These are phyloP conservation scores for Pantala flavescens DNA, from an alignment of 1,140 invertebrate species.

Conservation along the genomic window DNA sequence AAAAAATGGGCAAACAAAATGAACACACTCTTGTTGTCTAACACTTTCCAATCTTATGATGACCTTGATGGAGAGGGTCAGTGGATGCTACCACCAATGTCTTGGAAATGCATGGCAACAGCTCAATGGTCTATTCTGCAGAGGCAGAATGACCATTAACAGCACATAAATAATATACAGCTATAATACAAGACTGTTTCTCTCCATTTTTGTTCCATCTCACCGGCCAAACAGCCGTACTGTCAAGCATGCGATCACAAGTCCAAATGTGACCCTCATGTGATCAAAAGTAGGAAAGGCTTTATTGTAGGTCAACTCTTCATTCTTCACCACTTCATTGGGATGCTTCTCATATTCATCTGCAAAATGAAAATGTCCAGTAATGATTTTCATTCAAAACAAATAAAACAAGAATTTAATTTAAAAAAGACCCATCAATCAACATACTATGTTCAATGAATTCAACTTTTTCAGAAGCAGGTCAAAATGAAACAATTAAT, in stretches of 20 bases:
- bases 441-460: not conserved
- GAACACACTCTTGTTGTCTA: not conserved
- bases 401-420: conserved; percentile 10
- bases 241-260: conserved; percentile 13
- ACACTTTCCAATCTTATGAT: not conserved
- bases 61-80: not conserved
- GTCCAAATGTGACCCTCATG: not conserved
- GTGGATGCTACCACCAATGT: not conserved
- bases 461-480: too few relatives aligned
- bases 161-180: conserved; percentile 24
- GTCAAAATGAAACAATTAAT: too few relatives aligned
- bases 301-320: conserved; percentile 65
- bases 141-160: conserved; percentile 16
- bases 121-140: not conserved
- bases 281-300: conserved; percentile 20
- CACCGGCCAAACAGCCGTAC: conserved; percentile 21
- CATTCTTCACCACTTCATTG: conserved; percentile 86
- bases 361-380: conserved; percentile 38
- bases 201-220: conserved; percentile 18
- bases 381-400: too few relatives aligned
- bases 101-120: not conserved
- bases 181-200: conserved; percentile 18
- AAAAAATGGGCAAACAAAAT: conserved; percentile 1
- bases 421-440: not conserved
- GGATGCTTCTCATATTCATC: conserved; percentile 77